Evolutionary conservation across 2,888 invertebrate genomes (phyloP).

Genomic region (Lepas anatifera): DNA sequence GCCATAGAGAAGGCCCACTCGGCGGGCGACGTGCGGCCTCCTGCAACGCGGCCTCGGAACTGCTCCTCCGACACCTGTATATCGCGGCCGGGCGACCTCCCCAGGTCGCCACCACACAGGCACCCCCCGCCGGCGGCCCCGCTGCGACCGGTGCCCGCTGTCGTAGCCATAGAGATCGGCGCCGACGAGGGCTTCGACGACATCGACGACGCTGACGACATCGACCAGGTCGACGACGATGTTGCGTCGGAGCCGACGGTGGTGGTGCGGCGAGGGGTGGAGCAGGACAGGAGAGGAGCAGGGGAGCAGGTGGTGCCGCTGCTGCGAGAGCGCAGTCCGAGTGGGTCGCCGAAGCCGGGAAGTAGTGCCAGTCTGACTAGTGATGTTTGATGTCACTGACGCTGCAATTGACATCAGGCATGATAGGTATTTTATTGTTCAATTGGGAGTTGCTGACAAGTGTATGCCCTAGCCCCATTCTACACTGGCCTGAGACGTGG

Average conservation of each 20-base stretch:
- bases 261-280: no score
- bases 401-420: no score
- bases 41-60: not conserved
- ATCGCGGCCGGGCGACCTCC: not conserved
- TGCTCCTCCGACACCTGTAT: not conserved
- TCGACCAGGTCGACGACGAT: not conserved
- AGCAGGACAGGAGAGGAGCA: no score
- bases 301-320: slow-evolving; percentile 6
- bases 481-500: no score
- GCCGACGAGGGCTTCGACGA: slow-evolving; percentile 4
- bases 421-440: no score
- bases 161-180: no score
- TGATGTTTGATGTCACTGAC: not conserved
- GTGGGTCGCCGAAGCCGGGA: not conserved
- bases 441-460: no score
- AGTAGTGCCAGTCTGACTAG: not conserved
- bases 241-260: not conserved
- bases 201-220: not conserved
- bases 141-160: no score
- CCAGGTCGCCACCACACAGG: not conserved
- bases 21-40: not conserved
- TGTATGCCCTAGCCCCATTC: no score
- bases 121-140: not conserved
- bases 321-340: not conserved
- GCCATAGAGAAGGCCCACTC: slow-evolving; percentile 3